Conservation (phyloP, 2,888 invertebrate genomes). For the Charanyca ferruginea region DNA sequence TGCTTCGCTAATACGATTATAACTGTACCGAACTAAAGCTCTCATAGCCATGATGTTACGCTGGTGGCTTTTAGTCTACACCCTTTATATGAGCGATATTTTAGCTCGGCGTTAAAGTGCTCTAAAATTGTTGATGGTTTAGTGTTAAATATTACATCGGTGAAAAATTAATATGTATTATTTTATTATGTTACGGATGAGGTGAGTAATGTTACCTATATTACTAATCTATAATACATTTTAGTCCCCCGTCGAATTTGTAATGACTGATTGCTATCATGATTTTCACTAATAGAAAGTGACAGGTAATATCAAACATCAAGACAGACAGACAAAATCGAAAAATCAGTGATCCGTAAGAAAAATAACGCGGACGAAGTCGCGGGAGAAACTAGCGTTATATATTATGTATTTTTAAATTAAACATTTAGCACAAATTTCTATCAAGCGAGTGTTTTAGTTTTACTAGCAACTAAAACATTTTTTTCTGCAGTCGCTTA, state of each 20-base stretch:
- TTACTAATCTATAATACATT: too few species aligned
- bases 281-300: too few species aligned
- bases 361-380: too few species aligned
- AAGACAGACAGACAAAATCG: too few species aligned
- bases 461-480: too few species aligned
- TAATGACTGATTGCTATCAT: too few species aligned
- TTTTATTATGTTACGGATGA: not conserved
- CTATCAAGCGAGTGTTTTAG: too few species aligned
- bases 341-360: too few species aligned
- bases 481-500: not conserved
- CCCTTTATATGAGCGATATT: slow-evolving; percentile 62
- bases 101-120: slow-evolving; percentile 56
- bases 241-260: too few species aligned
- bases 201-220: too few species aligned
- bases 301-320: too few species aligned
- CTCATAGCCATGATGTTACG: slow-evolving; percentile 60
- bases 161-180: slow-evolving; percentile 3
- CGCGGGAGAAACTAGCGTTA: too few species aligned
- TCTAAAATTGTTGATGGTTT: slow-evolving; percentile 46
- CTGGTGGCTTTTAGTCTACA: slow-evolving; percentile 69
- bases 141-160: slow-evolving; percentile 7
- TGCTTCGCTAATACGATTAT: slow-evolving; percentile 84
- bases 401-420: not conserved
- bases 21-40: slow-evolving; percentile 73
- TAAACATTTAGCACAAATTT: not conserved